Conservation (phyloP, 2,113 vertebrate genomes). For the Gorsachius goisagi region DNA sequence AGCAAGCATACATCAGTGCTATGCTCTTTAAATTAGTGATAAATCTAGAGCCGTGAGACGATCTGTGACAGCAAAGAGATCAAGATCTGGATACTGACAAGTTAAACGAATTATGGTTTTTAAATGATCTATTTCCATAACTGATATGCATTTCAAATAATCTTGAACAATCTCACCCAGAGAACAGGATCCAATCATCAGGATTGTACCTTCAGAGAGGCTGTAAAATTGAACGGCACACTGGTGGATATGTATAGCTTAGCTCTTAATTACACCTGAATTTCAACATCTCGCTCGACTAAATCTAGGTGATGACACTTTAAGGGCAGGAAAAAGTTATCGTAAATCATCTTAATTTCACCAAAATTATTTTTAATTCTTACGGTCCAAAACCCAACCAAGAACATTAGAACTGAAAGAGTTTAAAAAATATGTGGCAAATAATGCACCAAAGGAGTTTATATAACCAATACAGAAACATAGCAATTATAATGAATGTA, state of each 20-base stretch:
- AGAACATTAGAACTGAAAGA: neutral
- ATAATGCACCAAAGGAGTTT: neutral
- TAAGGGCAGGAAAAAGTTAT: neutral
- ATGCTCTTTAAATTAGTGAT: neutral
- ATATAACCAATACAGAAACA: neutral
- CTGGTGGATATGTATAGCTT: neutral
- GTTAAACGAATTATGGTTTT: neutral
- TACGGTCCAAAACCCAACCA: neutral
- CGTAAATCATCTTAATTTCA: neutral
- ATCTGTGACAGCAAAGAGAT: neutral
- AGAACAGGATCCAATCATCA: neutral
- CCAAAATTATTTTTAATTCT: neutral
- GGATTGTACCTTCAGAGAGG: neutral
- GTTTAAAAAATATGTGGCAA: neutral
- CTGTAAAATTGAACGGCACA: neutral
- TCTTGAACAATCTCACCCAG: neutral
- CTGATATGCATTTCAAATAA: neutral
- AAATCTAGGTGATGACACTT: neutral
- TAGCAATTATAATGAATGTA: neutral
- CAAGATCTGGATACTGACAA: neutral
- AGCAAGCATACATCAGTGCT: neutral
- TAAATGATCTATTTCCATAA: neutral
- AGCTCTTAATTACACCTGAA: neutral
- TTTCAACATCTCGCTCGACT: neutral
- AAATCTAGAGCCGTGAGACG: neutral